Base-by-base conservation (phyloP, 2,888 invertebrate species). In the Thecocarcelia acutangulata region DNA sequence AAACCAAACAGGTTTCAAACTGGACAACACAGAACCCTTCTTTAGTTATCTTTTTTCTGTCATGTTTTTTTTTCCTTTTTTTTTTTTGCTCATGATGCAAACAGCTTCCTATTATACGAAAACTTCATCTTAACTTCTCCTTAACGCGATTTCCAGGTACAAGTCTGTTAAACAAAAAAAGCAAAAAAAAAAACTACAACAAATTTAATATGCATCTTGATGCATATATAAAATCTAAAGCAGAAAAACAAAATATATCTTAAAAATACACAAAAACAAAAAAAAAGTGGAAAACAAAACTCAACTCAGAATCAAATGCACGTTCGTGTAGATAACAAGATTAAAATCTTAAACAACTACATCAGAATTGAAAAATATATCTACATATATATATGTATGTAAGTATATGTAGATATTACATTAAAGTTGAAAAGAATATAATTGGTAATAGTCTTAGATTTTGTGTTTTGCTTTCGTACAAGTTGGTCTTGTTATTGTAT, bases 181-280 rank as follows among this genome's bases (percentile, higher is more conserved):
- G 28, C 3, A 40, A 42, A 52, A 61, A 56, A 48, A 59, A 37
- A 17, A 33, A 50, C 37, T 50, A 59, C 74, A 66, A 58, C 64
- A 74, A 82, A 82, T 82, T 82, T 82, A 82, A 82, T 82, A 82
- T 82, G 82, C 78, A 82, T 70, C 78, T 82, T 69, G 54, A 69
- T 73, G 70, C 64, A 74, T 77, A 56, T 77, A 70, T 70, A 78
- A 78, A 72, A 78, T 78, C 70, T 78, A 58, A 50, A 70, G 44
- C 58, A 64, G 40, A 68, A 59, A 61, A 46, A 40, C 44, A 44
- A 66, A 58, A 59, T 33, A 50, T 40, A 42, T 48, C 74, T 58
- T 50, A 19, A 77, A 59, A 66, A 59, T 48, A 66, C 37, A 33
- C 64, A 44, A 24, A 42, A 33, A 44, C 5, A 28, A n/a, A 3